Evolutionary conservation across 2,113 vertebrate species (phyloP), one percentile per base, ranked within the genome.

Genomic region (Menura novaehollandiae): DNA sequence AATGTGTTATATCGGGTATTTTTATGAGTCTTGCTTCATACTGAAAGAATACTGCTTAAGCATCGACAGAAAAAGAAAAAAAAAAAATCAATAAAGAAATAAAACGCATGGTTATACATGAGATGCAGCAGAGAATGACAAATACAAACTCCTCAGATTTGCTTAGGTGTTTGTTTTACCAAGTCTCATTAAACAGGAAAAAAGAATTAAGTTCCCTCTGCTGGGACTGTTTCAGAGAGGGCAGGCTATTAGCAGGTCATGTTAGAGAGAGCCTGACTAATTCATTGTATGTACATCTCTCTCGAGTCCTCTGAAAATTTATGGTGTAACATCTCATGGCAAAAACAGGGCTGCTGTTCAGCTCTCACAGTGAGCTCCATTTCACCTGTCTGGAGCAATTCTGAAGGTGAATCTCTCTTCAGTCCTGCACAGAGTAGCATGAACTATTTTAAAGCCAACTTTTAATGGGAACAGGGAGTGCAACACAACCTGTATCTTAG

Each of bases 51-150:
- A 78, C 28, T 28, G 21, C 43, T 81, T 64, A 89, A 87, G 60
- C 35, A 75, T 67, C 0, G 1, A 85, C 60, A 46, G 69, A 78
- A 62, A 87, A 24, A 43, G 8, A 84, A n/a, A 37, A 76, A 24
- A 53, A 11, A 71, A 68, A 78, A 93, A 81, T 93, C 92, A 93
- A 94, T 91, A 43, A 87, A 89, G 85, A 94, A 91, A 91, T 93
- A 93, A 97, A 91, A 85, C 0, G 14, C 52, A 55, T 18, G 11
- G 33, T 41, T 86, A 41, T 86, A 80, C 72, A 39, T 52, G 66
- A 88, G 66, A 63, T 66, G 47, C 23, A 44, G 59, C 83, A 89
- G 68, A 91, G 59, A 93, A 92, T 3, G 51, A 66, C 68, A 12
- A 8, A 74, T 53, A 88, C 44, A 84, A 74, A 69, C 47, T 55